Evolutionary conservation across 1,140 invertebrate genomes (phyloP), one percentile per base, ranked within the genome.

Genomic region (Gonioctena quinquepunctata): DNA sequence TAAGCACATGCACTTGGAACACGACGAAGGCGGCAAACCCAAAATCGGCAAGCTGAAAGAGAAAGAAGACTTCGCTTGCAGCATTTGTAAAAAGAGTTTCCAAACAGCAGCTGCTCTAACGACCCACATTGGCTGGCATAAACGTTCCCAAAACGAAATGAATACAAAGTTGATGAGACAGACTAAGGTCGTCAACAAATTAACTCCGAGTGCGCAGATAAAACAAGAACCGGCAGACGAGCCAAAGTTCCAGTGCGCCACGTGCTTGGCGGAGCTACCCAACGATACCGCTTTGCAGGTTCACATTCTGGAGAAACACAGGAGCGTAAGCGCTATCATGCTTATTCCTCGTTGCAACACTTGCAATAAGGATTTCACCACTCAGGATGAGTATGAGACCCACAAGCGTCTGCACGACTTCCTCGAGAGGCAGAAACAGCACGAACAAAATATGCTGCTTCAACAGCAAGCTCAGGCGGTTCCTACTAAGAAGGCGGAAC

Each of bases 61-160:
- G 26, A 11, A 23, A 8, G 67, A 68, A 8, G 48, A 66, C 2
- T 74, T 68, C 56, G 50, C 50, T 21, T 81, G 80, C 42, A 59
- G 68, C 6, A 52, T 79, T 8, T 81, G 80, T 33, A 69, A 69
- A 5, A 81, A 81, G 54, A 52, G 25, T 1, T 81, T 81, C 63
- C 64, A 67, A 23, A 73, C 73, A 7, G 25, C 68, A 1, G 52
- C 66, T 0, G 80, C 80, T 2, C 54, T 81, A 25, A 74, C 70
- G n/a, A 73, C 77, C 1, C 80, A 81, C 60, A 64, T 69, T 27
- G 80, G 80, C 4, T 81, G 80, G 80, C 80, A 81, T 52, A 80
- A 80, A 60, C 68, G 80, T 6, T 59, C 65, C 66, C 26, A 42
- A 73, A 27, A 64, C 50, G 28, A 23, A 21, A 42, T 65, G 49